Conservation (phyloP, 2,113 vertebrate genomes). For the Isurus oxyrinchus region DNA sequence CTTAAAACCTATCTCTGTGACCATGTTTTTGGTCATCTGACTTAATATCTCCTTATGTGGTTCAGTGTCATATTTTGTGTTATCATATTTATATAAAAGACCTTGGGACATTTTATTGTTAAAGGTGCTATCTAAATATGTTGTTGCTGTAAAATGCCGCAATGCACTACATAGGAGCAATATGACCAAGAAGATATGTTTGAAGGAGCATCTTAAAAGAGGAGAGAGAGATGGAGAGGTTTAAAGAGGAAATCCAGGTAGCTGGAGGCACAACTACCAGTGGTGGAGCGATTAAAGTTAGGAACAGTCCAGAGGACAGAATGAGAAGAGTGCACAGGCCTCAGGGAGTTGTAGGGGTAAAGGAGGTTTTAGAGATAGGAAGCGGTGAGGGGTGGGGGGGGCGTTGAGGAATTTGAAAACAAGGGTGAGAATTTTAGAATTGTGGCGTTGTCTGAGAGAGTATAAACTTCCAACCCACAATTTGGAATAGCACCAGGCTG, state of each 20-base stretch:
- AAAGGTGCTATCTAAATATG: too few species aligned
- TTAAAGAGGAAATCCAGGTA: background rate
- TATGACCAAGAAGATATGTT: background rate
- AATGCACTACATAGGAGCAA: background rate
- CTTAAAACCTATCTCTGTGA: too few species aligned
- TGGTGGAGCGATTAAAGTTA: background rate
- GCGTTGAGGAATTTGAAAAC: background rate
- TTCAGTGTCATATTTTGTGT: too few species aligned
- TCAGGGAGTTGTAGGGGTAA: background rate
- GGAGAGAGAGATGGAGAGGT: background rate
- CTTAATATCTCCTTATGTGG: too few species aligned
- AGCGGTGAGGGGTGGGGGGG: fast-evolving
- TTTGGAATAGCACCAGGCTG: background rate
- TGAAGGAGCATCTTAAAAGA: background rate
- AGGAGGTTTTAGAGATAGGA: background rate
- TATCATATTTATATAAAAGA: too few species aligned
- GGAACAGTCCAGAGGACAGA: background rate
- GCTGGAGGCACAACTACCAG: background rate
- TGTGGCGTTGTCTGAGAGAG: background rate
- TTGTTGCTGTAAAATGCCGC: background rate
- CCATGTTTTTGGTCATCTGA: too few species aligned
- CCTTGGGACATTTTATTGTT: too few species aligned
- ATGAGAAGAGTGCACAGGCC: background rate
- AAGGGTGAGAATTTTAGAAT: background rate
- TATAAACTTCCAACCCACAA: background rate